Evolutionary conservation across 2,888 invertebrate genomes (phyloP), one percentile per base, ranked within the genome.

Genomic region (Buathra laborator): DNA sequence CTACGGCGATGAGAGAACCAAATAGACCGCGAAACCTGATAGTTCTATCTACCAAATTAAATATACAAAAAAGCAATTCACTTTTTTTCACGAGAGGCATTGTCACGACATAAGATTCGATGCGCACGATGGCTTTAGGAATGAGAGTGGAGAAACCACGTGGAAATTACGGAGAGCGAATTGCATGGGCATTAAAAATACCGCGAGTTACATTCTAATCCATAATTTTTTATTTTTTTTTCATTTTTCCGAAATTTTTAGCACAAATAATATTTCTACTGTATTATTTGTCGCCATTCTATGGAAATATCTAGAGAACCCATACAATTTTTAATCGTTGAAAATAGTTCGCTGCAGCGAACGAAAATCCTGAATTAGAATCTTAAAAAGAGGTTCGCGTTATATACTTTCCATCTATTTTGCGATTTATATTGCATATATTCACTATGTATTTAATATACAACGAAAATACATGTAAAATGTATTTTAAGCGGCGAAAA

Each of bases 101-200:
- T 74, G 82, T 75, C 72, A 80, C 64, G 64, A 67, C 75, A 48
- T 56, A 37, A 66, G 66, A 79, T 77, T 82, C 68, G 56, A 56
- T 46, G 53, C 75, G 74, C 37, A 71, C 78, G 67, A 43, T 64
- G 62, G 24, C 48, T 64, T 19, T 32, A 64, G 75, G 16, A 44
- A 78, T 16, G 24, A 37, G 32, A 64, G 37, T 6, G 37, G 48
- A 51, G 59, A 64, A 16, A 70, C 53, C 16, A 53, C 4, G 16
- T 44, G 66, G 44, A 29, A 16, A 43, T 37, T 43, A 62, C 43
- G 32, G 10, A 43, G 62, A 44, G 29, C 9, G 19, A 70, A 64
- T 37, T 66, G 51, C 53, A 64, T 70, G 64, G 12, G 56, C 59
- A 72, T 77, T 72, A 48, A 48, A 48, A 77, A 66, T 70, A 68